phyloP scores from a whole-genome alignment of 2,113 vertebrate species.

The Castor canadensis region DNA sequence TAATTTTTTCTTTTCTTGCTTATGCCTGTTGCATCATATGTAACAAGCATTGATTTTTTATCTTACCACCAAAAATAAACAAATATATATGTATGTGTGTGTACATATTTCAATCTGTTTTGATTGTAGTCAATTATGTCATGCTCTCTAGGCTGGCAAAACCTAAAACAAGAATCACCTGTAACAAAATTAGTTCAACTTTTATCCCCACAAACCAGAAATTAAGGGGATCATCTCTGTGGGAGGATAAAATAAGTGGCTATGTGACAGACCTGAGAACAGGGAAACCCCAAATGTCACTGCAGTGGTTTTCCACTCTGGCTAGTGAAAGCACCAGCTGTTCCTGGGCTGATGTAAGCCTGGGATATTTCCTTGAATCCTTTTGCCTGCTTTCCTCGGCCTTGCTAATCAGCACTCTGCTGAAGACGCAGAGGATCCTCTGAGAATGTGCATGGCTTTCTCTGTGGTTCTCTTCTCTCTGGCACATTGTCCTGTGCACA shows the following conservation, averaged over 20 bases:
- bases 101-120: neutral
- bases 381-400: neutral
- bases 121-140: neutral
- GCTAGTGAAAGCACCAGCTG: neutral
- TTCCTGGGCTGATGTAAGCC: neutral
- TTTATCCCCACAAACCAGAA: neutral
- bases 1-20: neutral
- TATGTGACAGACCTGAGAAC: neutral
- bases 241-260: neutral
- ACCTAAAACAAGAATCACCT: neutral
- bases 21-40: neutral
- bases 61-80: neutral
- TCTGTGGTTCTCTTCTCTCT: neutral
- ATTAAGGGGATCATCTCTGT: neutral
- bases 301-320: neutral
- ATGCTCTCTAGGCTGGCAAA: neutral
- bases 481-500: neutral
- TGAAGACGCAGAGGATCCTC: neutral
- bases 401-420: neutral
- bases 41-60: neutral
- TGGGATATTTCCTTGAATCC: neutral
- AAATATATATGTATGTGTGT: neutral
- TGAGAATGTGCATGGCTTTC: neutral
- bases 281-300: neutral
- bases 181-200: neutral